A percentile compares a stretch with the other conserved stretches of the same genome.
These are phyloP conservation scores for Erythrolamprus reginae DNA, from an alignment of 2,113 vertebrate genomes.

Conservation along the genomic window DNA sequence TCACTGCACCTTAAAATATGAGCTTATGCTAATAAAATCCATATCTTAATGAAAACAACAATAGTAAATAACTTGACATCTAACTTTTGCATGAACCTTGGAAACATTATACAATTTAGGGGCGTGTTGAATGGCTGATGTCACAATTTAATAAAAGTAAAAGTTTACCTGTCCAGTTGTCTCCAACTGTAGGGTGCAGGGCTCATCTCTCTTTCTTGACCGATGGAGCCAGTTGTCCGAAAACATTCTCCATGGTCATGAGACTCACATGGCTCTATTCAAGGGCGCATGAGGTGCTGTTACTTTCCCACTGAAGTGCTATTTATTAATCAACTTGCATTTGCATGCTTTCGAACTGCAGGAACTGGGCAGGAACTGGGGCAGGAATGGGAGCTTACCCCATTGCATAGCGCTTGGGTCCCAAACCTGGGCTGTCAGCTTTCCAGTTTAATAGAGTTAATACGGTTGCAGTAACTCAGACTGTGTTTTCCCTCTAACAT, in stretches of 20 bases:
- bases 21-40: conserved; percentile 41
- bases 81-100: conserved; percentile 35
- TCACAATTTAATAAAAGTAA: conserved; percentile 19
- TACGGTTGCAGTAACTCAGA: not conserved
- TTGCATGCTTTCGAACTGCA: not conserved
- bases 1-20: too few species aligned
- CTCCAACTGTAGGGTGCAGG: not conserved
- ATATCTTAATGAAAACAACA: conserved; percentile 19
- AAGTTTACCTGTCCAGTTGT: not conserved
- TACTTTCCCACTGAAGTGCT: not conserved
- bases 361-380: not conserved
- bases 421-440: not conserved
- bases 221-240: not conserved
- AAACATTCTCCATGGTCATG: not conserved
- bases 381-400: not conserved
- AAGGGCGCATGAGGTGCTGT: not conserved
- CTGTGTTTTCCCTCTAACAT: not conserved
- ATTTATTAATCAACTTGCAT: not conserved
- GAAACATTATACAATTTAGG: conserved; percentile 43
- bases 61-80: not conserved
- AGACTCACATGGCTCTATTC: not conserved
- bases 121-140: not conserved
- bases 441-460: not conserved
- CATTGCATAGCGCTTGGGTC: not conserved
- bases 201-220: not conserved